These are phyloP conservation scores for Drosophila bocki DNA, from an alignment of 1,140 invertebrate genomes.

Conservation along the genomic window DNA sequence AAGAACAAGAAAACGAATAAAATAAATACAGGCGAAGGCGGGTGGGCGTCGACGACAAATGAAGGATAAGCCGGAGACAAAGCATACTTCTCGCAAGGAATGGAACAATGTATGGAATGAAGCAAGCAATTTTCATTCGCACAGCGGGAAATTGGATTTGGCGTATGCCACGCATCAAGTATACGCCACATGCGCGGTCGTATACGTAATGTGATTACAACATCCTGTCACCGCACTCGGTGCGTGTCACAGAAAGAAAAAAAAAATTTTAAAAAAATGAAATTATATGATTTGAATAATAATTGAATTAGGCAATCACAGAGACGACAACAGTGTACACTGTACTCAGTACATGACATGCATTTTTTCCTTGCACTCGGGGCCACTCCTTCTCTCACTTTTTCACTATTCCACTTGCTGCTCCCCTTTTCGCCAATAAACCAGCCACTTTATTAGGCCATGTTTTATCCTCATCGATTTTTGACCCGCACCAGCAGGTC, in stretches of 20 bases:
- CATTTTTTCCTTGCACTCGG: conserved; percentile 16
- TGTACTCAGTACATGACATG: conserved; percentile 13
- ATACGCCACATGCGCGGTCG: conserved; percentile 26
- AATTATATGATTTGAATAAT: conserved; percentile 83
- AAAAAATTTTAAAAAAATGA: conserved; percentile 53
- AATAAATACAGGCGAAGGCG: conserved; percentile 58
- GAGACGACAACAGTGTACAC: conserved; percentile 24
- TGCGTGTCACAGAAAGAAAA: conserved; percentile 37
- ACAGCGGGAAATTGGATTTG: conserved; percentile 67
- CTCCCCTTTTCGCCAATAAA: background rate
- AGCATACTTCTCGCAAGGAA: conserved; percentile 14
- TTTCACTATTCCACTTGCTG: background rate
- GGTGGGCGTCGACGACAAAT: conserved; percentile 19
- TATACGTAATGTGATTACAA: conserved; percentile 76
- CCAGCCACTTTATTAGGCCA: conserved; percentile 13
- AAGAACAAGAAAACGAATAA: conserved; percentile 35
- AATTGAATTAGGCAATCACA: conserved; percentile 81
- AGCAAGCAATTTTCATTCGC: conserved; percentile 69
- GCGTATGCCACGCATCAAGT: conserved; percentile 13
- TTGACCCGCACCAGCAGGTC: background rate
- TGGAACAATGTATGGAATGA: conserved; percentile 49
- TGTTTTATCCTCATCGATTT: conserved; percentile 22
- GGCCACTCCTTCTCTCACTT: background rate
- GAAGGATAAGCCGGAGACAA: conserved; percentile 58
- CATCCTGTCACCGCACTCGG: conserved; percentile 44